phyloP scores from a whole-genome alignment of 2,888 invertebrate species.

The Tribolium freemani region DNA sequence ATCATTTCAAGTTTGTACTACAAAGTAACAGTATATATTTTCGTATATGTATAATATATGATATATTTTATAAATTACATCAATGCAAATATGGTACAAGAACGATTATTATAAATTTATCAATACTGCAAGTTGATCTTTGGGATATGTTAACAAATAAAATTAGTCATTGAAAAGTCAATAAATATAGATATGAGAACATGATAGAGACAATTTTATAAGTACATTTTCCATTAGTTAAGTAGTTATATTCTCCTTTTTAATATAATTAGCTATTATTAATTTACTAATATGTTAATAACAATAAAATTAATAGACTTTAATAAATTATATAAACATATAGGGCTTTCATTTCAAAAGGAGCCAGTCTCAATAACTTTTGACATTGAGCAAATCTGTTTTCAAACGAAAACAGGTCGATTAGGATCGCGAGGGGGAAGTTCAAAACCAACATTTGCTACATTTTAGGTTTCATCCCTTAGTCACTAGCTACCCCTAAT shows the following conservation, averaged over 20 bases:
- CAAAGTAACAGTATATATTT: constrained; percentile 61
- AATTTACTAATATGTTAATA: constrained; percentile 46
- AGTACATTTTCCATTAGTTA: constrained; percentile 42
- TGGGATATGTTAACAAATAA: constrained; percentile 52
- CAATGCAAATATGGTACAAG: constrained; percentile 53
- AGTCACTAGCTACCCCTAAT: too few relatives aligned
- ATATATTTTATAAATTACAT: constrained; percentile 52
- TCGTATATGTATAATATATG: constrained; percentile 59
- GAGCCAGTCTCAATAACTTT: too few relatives aligned
- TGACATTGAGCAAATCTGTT: too few relatives aligned
- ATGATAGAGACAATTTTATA: constrained; percentile 45
- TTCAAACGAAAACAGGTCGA: too few relatives aligned
- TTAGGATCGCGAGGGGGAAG: too few relatives aligned
- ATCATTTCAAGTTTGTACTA: constrained; percentile 64
- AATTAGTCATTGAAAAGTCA: constrained; percentile 37
- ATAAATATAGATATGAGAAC: constrained; percentile 47
- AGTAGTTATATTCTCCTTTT: constrained; percentile 35
- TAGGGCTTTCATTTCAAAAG: too few relatives aligned
- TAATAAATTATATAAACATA: constrained; percentile 43
- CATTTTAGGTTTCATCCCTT: too few relatives aligned
- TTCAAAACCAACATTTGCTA: too few relatives aligned
- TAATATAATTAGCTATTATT: constrained; percentile 46
- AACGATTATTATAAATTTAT: constrained; percentile 52
- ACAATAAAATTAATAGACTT: constrained; percentile 51
- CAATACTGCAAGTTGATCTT: constrained; percentile 55